These are phyloP conservation scores for Aphaenogaster ashmeadi DNA, from an alignment of 1,140 invertebrate genomes.

Conservation along the genomic window DNA sequence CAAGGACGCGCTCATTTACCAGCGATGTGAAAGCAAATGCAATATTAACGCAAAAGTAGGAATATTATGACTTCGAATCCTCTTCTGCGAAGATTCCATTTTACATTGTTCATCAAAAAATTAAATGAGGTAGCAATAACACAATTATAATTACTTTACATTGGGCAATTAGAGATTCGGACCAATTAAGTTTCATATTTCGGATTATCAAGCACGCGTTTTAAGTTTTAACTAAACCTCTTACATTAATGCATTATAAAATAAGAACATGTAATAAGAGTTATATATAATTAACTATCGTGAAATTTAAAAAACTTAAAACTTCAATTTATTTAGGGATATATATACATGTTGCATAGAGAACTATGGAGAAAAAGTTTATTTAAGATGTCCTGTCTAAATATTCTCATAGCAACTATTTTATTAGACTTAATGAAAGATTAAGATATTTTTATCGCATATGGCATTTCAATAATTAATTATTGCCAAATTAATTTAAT, in stretches of 20 bases:
- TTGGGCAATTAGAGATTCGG: not conserved
- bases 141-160: constrained; percentile 18
- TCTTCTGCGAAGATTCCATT: not conserved
- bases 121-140: not conserved
- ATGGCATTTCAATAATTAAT: constrained; percentile 34
- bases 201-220: not conserved
- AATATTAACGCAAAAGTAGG: constrained; percentile 17
- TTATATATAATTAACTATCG: not conserved
- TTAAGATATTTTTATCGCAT: not conserved
- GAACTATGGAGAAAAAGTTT: not conserved
- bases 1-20: constrained; percentile 31
- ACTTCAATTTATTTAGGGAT: not conserved
- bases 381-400: not conserved
- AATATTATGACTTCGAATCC: constrained; percentile 11
- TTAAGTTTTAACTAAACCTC: not conserved
- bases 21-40: not conserved
- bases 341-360: not conserved
- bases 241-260: not conserved
- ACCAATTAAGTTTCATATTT: not conserved
- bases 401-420: not conserved
- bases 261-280: not conserved
- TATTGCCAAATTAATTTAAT: constrained; percentile 32
- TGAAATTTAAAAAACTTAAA: not conserved
- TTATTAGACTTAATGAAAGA: not conserved
- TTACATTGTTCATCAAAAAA: not conserved